A percentile compares a stretch with the other conserved stretches of the same genome.
These are phyloP conservation scores for Carassius carassius DNA, from an alignment of 2,113 vertebrate species.

Conservation along the genomic window DNA sequence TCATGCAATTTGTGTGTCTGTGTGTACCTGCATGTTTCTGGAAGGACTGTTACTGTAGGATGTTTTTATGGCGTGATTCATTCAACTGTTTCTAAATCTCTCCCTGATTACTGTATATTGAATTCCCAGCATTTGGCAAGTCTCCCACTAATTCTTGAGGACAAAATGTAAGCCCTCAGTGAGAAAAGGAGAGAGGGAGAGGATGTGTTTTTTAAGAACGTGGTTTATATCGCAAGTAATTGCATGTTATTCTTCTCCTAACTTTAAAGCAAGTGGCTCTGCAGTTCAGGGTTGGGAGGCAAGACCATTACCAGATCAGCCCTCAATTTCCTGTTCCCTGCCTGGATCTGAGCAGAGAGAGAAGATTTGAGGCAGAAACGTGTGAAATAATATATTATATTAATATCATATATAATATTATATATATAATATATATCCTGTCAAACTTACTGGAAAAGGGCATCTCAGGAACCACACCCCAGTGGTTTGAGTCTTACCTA, in stretches of 20 bases:
- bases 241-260: conserved; percentile 70
- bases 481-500: too few relatives aligned
- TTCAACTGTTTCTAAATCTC: conserved; percentile 21
- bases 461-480: too few relatives aligned
- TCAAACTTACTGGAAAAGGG: too few relatives aligned
- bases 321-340: conserved; percentile 76
- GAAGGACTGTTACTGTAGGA: neutral
- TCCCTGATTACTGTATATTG: conserved; percentile 6
- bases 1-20: neutral
- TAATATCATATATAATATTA: too few relatives aligned
- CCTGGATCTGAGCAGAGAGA: conserved; percentile 57
- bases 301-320: conserved; percentile 66
- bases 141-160: conserved; percentile 18
- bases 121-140: conserved; percentile 28
- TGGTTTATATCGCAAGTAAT: conserved; percentile 69
- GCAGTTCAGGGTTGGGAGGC: conserved; percentile 73
- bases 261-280: conserved; percentile 72
- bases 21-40: neutral
- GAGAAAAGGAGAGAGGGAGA: conserved; percentile 19
- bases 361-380: conserved; percentile 18
- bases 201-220: conserved; percentile 68
- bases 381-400: neutral
- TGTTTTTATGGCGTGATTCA: conserved; percentile 20
- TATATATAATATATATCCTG: too few relatives aligned
- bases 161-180: conserved; percentile 20